phyloP scores from a whole-genome alignment of 2,888 invertebrate genomes.

The Strigamia maritima region DNA sequence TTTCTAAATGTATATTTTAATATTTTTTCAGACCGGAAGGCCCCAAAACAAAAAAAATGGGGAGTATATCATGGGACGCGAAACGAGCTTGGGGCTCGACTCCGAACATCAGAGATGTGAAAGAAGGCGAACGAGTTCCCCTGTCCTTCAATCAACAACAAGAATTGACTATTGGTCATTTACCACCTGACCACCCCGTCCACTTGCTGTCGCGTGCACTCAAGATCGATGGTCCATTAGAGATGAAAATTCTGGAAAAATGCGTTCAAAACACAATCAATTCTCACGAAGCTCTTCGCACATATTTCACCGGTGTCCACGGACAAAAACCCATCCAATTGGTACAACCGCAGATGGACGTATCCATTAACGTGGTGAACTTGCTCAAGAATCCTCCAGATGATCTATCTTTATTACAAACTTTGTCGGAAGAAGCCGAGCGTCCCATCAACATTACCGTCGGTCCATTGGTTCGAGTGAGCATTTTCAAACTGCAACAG shows the following conservation, averaged over 20 bases:
- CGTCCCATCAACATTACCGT: neutral
- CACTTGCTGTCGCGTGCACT: neutral
- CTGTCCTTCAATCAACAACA: slow-evolving; percentile 29
- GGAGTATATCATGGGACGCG: neutral
- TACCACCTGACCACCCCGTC: neutral
- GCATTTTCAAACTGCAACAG: neutral
- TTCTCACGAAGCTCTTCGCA: neutral
- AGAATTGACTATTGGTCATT: neutral
- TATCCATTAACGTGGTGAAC: neutral
- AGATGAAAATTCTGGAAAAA: neutral
- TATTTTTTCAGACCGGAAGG: too few relatives aligned
- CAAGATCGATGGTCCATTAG: neutral
- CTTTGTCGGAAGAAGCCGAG: neutral
- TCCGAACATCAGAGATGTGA: neutral
- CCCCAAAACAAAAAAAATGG: too few relatives aligned
- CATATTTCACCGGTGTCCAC: neutral
- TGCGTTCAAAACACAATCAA: neutral
- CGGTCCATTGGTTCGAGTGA: neutral
- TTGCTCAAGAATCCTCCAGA: neutral
- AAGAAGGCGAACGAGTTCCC: neutral
- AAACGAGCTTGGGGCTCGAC: slow-evolving; percentile 16
- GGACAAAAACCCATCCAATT: neutral
- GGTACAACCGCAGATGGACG: neutral
- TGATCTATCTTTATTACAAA: neutral
- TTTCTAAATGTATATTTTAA: too few relatives aligned